phyloP scores from a whole-genome alignment of 2,113 vertebrate species.

The Pica pica region DNA sequence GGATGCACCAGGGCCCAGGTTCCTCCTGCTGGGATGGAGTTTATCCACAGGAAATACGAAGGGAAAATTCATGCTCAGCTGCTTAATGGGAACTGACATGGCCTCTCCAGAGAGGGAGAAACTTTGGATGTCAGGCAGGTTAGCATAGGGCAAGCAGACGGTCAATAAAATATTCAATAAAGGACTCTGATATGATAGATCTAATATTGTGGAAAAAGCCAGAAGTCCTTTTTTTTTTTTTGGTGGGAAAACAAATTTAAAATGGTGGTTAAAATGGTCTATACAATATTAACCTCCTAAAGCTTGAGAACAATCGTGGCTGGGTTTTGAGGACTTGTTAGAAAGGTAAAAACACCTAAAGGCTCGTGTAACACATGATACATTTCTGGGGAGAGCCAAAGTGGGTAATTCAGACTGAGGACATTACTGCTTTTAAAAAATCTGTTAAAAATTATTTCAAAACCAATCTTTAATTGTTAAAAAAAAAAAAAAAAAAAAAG shows the following conservation, averaged over 20 bases:
- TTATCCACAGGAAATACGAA: slow-evolving; percentile 82
- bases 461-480: neutral
- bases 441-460: neutral
- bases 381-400: neutral
- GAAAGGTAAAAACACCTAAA: neutral
- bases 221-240: neutral
- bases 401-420: neutral
- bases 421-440: rapidly evolving
- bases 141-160: slow-evolving; percentile 83
- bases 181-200: slow-evolving; percentile 83
- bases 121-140: slow-evolving; percentile 86
- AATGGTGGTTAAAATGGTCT: neutral
- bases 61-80: slow-evolving; percentile 79
- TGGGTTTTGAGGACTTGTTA: neutral
- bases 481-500: neutral
- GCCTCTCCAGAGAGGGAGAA: slow-evolving; percentile 81
- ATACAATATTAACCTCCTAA: neutral
- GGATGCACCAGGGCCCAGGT: slow-evolving; percentile 26
- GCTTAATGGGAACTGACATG: slow-evolving; percentile 79
- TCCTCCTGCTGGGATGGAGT: slow-evolving; percentile 76
- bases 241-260: neutral
- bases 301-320: neutral
- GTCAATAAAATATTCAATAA: slow-evolving; percentile 92
- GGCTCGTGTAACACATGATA: neutral
- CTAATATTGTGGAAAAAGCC: slow-evolving; percentile 76